Percentiles rank a stretch among this genome's conserved stretches.
phyloP scores from a whole-genome alignment of 2,113 vertebrate genomes.

The Anser cygnoides region DNA sequence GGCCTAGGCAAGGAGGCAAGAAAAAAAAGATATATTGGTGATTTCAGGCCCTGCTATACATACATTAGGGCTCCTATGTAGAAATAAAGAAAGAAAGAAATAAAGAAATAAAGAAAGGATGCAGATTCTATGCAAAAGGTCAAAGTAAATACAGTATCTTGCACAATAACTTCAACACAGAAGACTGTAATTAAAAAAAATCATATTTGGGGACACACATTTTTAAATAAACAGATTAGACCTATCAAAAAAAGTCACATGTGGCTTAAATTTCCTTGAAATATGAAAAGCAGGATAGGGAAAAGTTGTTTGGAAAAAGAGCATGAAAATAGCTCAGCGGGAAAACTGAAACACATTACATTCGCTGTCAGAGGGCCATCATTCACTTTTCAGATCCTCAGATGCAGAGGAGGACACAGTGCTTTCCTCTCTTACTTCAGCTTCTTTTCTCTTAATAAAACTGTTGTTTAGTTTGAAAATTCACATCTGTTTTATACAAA shows the following conservation, averaged over 20 bases:
- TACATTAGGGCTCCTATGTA: neutral
- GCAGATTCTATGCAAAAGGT: neutral
- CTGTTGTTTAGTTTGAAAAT: constrained; percentile 54
- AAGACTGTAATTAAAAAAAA: neutral
- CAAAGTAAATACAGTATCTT: neutral
- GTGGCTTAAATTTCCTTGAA: neutral
- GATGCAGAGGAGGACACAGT: neutral
- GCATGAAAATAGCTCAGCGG: neutral
- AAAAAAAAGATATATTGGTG: neutral
- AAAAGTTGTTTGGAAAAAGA: neutral
- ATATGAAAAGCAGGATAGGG: neutral
- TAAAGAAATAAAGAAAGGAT: neutral
- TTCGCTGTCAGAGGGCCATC: neutral
- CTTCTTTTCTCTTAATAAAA: constrained; percentile 8
- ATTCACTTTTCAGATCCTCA: neutral
- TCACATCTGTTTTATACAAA: constrained; percentile 62
- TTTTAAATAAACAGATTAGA: constrained; percentile 34
- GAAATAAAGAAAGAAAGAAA: neutral
- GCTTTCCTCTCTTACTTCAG: neutral
- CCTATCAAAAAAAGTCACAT: neutral
- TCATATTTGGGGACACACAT: neutral
- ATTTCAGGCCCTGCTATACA: neutral
- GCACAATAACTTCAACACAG: neutral
- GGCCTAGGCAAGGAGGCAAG: neutral
- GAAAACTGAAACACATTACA: neutral